Percentiles rank a stretch among this genome's conserved stretches.
These are phyloP conservation scores for Drosophila fungiperda DNA, from an alignment of 2,888 invertebrate genomes.

Conservation along the genomic window DNA sequence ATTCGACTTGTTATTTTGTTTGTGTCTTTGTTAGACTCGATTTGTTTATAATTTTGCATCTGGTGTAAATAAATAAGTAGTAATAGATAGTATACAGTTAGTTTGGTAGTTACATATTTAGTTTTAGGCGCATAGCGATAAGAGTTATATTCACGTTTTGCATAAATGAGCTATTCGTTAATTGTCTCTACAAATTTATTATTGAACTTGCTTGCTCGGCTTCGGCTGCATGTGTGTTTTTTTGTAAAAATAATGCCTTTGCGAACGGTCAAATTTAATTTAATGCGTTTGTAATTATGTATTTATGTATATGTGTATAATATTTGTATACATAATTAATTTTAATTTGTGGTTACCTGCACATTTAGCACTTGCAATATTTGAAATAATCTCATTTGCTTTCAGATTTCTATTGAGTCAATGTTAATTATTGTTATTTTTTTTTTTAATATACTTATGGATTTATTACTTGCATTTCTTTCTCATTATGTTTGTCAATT, in stretches of 20 bases:
- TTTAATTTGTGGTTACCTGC: slow-evolving; percentile 62
- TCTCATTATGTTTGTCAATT: slow-evolving; percentile 45
- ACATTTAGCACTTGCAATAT: slow-evolving; percentile 46
- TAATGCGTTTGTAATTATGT: slow-evolving; percentile 24
- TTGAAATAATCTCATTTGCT: slow-evolving; percentile 45
- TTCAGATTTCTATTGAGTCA: slow-evolving; percentile 24
- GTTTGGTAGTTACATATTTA: slow-evolving; percentile 52
- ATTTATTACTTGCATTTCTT: slow-evolving; percentile 21
- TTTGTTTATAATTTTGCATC: slow-evolving; percentile 19
- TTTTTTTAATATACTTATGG: slow-evolving; percentile 24
- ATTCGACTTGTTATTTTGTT: slow-evolving; percentile 10
- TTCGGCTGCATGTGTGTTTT: slow-evolving; percentile 25
- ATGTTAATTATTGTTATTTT: slow-evolving; percentile 4
- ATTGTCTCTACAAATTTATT: slow-evolving; percentile 49
- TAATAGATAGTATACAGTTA: slow-evolving; percentile 69
- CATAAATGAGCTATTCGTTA: slow-evolving; percentile 45
- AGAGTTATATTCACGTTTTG: slow-evolving; percentile 50
- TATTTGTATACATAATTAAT: slow-evolving; percentile 44
- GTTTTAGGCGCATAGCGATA: slow-evolving; percentile 73
- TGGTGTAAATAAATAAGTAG: slow-evolving; percentile 66
- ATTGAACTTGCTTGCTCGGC: slow-evolving; percentile 35
- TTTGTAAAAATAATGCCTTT: slow-evolving; percentile 69
- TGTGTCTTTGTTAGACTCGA: slow-evolving; percentile 31
- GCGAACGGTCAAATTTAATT: slow-evolving; percentile 39
- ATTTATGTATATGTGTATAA: slow-evolving; percentile 24